Conservation (phyloP, 2,113 vertebrate species). For the Cephalopterus ornatus region DNA sequence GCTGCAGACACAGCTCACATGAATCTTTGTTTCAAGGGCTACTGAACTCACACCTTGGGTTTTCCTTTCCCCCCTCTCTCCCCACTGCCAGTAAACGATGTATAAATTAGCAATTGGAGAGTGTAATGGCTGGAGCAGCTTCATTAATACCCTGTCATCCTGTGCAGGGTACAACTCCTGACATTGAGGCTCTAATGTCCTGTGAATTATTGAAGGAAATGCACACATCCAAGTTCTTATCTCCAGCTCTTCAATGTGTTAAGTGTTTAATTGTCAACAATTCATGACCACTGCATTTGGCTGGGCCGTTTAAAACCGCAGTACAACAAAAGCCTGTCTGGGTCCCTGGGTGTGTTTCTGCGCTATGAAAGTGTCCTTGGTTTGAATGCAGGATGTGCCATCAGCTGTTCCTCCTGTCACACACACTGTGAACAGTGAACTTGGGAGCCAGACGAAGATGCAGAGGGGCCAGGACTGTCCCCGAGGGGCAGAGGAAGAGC, state of each 20-base stretch:
- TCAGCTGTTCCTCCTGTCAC: neutral
- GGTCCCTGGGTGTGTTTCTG: neutral
- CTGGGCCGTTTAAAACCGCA: neutral
- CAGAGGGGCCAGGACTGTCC: neutral
- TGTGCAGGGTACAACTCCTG: neutral
- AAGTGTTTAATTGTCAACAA: neutral
- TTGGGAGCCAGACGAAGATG: neutral
- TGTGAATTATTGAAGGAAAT: neutral
- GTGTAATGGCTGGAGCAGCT: constrained; percentile 14
- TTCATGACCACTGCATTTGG: neutral
- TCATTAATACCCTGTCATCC: neutral
- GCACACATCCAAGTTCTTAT: neutral
- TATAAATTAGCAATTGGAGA: constrained; percentile 34
- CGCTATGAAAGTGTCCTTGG: rapidly evolving
- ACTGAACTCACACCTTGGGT: neutral
- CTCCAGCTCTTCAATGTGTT: neutral
- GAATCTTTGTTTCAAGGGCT: neutral
- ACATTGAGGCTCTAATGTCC: neutral
- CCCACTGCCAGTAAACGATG: neutral
- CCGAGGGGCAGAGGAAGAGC: neutral
- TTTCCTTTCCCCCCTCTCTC: neutral
- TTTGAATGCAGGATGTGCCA: neutral
- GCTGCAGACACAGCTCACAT: neutral
- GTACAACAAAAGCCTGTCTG: neutral
- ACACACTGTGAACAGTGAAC: neutral